Percentiles rank a stretch among this genome's conserved stretches.
phyloP scores from a whole-genome alignment of 2,113 vertebrate genomes.

The Rallus limicola region DNA sequence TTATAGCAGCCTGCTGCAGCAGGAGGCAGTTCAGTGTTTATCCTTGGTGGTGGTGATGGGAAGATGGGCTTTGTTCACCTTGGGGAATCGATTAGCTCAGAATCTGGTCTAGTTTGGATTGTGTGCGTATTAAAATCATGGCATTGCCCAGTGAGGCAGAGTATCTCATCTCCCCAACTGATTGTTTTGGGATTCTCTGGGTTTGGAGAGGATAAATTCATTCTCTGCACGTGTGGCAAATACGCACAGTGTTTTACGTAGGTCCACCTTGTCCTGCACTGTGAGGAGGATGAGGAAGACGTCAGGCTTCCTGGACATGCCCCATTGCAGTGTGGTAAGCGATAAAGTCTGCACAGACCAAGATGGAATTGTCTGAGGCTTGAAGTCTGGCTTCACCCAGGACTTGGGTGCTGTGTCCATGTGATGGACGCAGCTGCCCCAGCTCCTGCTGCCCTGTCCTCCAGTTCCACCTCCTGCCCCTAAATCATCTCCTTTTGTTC shows the following conservation, averaged over 20 bases:
- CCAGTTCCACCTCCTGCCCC: no score
- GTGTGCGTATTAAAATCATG: background rate
- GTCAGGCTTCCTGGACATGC: background rate
- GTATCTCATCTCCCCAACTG: background rate
- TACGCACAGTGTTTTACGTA: background rate
- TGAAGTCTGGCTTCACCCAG: background rate
- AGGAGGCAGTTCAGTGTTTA: background rate
- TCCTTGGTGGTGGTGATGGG: background rate
- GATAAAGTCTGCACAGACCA: background rate
- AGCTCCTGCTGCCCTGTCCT: background rate
- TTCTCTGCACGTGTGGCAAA: background rate
- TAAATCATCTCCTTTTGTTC: background rate
- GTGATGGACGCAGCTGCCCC: rapidly evolving
- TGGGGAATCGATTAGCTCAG: background rate
- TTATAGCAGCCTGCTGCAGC: background rate
- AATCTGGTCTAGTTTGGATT: background rate
- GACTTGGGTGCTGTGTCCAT: rapidly evolving
- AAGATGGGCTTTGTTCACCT: background rate
- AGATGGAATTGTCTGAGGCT: background rate
- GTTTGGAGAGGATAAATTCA: background rate
- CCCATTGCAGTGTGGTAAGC: background rate
- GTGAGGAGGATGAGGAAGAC: background rate
- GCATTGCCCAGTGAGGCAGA: background rate
- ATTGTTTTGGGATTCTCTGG: background rate
- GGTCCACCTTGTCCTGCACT: background rate